Conservation (phyloP, 2,888 invertebrate species). For the Galerucella calmariensis region DNA sequence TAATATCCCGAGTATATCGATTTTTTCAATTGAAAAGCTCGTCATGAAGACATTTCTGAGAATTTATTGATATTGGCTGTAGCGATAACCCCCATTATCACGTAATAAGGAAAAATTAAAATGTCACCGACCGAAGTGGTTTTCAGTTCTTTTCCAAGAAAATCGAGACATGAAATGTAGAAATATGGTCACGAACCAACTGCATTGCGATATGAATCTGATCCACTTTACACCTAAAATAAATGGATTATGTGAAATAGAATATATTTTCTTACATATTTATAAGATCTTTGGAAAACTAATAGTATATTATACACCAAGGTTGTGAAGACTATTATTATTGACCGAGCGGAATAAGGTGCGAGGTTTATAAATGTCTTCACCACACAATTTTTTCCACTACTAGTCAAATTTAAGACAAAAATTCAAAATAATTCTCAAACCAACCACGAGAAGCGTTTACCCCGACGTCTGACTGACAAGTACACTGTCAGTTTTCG, state of each 20-base stretch:
- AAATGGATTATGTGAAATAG: conserved; percentile 21
- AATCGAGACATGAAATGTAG: conserved; percentile 41
- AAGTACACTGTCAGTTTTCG: too few relatives aligned
- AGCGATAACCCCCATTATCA: conserved; percentile 47
- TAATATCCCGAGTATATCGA: not conserved
- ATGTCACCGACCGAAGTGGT: conserved; percentile 44
- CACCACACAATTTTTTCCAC: too few relatives aligned
- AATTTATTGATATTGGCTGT: conserved; percentile 29
- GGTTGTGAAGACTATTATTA: too few relatives aligned
- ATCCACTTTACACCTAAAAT: conserved; percentile 36
- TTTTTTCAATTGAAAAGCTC: conserved; percentile 6
- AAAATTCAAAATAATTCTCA: too few relatives aligned
- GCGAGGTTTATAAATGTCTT: too few relatives aligned
- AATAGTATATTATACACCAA: not conserved
- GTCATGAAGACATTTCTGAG: conserved; percentile 9
- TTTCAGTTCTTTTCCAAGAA: conserved; percentile 20
- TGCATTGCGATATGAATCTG: conserved; percentile 47
- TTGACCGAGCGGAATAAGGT: too few relatives aligned
- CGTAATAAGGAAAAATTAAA: conserved; percentile 51
- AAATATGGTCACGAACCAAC: conserved; percentile 51
- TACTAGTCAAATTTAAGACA: too few relatives aligned
- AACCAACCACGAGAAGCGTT: too few relatives aligned
- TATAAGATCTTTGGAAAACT: not conserved
- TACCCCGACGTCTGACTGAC: too few relatives aligned
- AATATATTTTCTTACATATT: not conserved